Percentiles rank a stretch among this genome's conserved stretches.
Evolutionary conservation across 2,888 invertebrate species (phyloP).

Genomic region (Acleris emargana): DNA sequence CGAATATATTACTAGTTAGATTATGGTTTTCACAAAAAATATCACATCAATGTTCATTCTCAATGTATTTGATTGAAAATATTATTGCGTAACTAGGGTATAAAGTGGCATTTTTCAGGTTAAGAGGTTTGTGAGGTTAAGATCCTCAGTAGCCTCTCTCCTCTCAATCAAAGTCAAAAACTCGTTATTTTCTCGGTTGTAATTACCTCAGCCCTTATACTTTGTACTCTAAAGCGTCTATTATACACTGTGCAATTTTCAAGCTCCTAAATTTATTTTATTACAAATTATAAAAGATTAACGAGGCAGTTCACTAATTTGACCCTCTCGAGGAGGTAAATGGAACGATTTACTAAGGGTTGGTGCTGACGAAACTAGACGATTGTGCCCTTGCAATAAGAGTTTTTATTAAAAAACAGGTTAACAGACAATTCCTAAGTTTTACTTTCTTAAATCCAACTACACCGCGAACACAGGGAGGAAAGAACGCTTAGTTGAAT

Average conservation of each 20-base stretch:
- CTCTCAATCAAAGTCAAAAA: no score
- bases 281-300: constrained; percentile 54
- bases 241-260: constrained; percentile 44
- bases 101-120: no score
- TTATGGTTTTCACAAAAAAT: no score
- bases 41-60: no score
- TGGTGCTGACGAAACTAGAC: constrained; percentile 1
- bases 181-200: background rate
- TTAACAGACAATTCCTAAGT: no score
- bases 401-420: background rate
- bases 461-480: no score
- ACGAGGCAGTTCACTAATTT: constrained; percentile 48
- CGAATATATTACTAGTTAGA: no score
- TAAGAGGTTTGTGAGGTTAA: no score
- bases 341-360: constrained; percentile 16
- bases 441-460: no score
- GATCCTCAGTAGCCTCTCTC: no score
- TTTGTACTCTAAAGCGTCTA: constrained; percentile 6
- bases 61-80: no score
- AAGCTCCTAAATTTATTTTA: constrained; percentile 46
- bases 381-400: constrained; percentile 1
- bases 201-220: background rate
- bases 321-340: constrained; percentile 40
- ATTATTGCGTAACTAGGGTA: no score
- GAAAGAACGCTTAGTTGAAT: background rate